Base-by-base conservation (phyloP, 1,140 invertebrate species). In the Drosophila baimaii region DNA sequence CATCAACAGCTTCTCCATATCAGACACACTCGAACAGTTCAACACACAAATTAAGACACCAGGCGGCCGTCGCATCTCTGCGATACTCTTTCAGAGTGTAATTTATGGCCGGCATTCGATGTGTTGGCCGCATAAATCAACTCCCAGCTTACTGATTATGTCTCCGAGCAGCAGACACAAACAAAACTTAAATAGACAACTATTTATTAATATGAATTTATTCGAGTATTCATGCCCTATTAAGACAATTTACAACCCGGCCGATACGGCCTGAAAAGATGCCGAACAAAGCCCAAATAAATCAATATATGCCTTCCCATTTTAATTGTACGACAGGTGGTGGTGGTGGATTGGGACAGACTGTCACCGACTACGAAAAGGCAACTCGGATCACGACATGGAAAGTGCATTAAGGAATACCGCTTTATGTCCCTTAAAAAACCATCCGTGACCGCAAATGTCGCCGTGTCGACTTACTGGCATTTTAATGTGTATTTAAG, bases 381-480 rank as follows among this genome's bases (percentile, higher is more conserved):
- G 39, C 49, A 44, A 57, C 44, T 33, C n/a, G 74, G 27, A 46
- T 51, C 54, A 35, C 54, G 25, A 81, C 79, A 82, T 31, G 79
- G 43, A 82, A 82, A 82, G 64, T 78, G 79, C 79, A 82, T 82
- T 82, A 82, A 75, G 79, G 62, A 73, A 66, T 64, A 31, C 52
- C 55, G 49, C 41, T 69, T 33, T 70, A 46, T 74, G 68, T 74
- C 59, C 59, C 41, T 59, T 54, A 29, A 51, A 68, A 47, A 61
- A 31, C 46, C 15, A 64, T 43, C 46, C 61, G 69, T 65, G 51
- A 61, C 56, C 44, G 71, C 68, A 46, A 41, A 33, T 66, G 70
- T 74, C 61, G 54, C 57, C 33, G 19, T 37, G 39, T 66, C 44
- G 35, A 44, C 51, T 41, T 55, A 66, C 63, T 58, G 46, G 25